Percentiles rank a stretch among this genome's conserved stretches.
phyloP scores from a whole-genome alignment of 1,140 invertebrate genomes.

The Lutraria rhynchaena region DNA sequence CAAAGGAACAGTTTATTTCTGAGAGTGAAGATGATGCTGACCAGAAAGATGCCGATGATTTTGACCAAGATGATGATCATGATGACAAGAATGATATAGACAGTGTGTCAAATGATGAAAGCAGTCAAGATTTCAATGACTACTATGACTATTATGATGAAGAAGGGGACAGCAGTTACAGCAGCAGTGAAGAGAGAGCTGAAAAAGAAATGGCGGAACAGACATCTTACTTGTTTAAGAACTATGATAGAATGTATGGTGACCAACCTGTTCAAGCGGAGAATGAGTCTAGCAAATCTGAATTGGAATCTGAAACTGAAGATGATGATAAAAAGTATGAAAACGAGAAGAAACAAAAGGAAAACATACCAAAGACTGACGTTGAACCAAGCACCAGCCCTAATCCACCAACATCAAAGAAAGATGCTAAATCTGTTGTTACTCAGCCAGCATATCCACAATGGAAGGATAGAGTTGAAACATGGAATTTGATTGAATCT shows the following conservation, averaged over 20 bases:
- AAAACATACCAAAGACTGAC: slow-evolving; percentile 64
- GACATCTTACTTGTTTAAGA: slow-evolving; percentile 14
- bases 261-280: slow-evolving; percentile 27
- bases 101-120: slow-evolving; percentile 28
- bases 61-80: slow-evolving; percentile 53
- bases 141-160: slow-evolving; percentile 56
- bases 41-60: slow-evolving; percentile 40
- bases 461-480: slow-evolving; percentile 50
- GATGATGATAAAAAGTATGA: slow-evolving; percentile 19
- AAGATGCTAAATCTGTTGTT: slow-evolving; percentile 42
- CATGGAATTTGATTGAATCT: slow-evolving; percentile 63
- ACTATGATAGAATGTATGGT: slow-evolving; percentile 35
- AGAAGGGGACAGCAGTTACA: slow-evolving; percentile 48
- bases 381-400: slow-evolving; percentile 70
- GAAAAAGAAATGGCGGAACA: slow-evolving; percentile 23
- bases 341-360: slow-evolving; percentile 9
- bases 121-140: slow-evolving; percentile 23
- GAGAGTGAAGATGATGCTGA: slow-evolving; percentile 50
- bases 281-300: slow-evolving; percentile 8
- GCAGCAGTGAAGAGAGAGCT: slow-evolving; percentile 41
- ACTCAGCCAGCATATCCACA: slow-evolving; percentile 57
- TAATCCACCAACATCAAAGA: slow-evolving; percentile 71
- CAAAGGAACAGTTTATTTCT: slow-evolving; percentile 1
- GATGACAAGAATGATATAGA: slow-evolving; percentile 33
- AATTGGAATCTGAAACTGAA: not conserved